Conservation (phyloP, 2,888 invertebrate species). For the Dryomyza anilis region DNA sequence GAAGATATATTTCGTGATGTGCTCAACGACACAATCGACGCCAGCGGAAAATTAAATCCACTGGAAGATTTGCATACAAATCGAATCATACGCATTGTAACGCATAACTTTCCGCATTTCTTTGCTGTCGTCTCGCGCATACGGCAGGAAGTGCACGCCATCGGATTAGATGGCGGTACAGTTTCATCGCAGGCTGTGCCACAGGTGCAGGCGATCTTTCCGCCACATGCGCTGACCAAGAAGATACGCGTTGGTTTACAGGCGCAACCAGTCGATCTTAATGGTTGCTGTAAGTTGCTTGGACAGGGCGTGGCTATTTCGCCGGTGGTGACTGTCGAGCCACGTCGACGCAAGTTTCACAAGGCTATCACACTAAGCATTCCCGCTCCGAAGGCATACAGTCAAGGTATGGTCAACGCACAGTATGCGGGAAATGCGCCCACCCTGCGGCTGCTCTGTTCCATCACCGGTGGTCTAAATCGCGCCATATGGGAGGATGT, state of each 20-base stretch:
- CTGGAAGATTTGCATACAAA: constrained; percentile 85
- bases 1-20: constrained; percentile 91
- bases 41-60: constrained; percentile 66
- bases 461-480: constrained; percentile 94
- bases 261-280: constrained; percentile 92
- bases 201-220: constrained; percentile 84
- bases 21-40: constrained; percentile 79
- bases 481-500: constrained; percentile 99
- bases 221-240: constrained; percentile 96
- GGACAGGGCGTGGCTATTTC: constrained; percentile 97
- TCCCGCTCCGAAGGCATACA: constrained; percentile 76
- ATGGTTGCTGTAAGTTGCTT: constrained; percentile 81
- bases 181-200: constrained; percentile 93
- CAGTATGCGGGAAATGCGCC: constrained; percentile 80
- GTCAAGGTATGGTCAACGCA: constrained; percentile 80
- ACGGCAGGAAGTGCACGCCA: constrained; percentile 94
- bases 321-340: constrained; percentile 98
- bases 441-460: constrained; percentile 89
- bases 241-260: constrained; percentile 97
- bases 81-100: constrained; percentile 90
- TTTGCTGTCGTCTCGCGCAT: constrained; percentile 95
- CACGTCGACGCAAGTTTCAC: constrained; percentile 96
- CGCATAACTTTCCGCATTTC: constrained; percentile 97
- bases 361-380: constrained; percentile 97
- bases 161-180: constrained; percentile 97